Evolutionary conservation across 2,113 vertebrate genomes (phyloP).

Genomic region (Xiphias gladius): DNA sequence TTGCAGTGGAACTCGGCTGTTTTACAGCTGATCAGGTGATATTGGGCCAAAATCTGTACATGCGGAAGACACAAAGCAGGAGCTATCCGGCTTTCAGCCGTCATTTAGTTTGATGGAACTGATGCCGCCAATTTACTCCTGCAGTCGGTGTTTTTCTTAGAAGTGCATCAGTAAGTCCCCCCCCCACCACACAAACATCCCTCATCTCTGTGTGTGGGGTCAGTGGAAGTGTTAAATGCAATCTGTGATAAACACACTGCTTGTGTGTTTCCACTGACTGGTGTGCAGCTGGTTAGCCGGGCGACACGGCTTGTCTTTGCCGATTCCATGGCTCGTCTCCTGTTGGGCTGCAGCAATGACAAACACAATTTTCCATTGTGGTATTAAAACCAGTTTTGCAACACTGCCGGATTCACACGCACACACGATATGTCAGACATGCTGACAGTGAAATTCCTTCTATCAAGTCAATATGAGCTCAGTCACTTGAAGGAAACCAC

Average conservation of each 20-base stretch:
- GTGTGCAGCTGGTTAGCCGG: constrained; percentile 17
- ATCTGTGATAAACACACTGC: constrained; percentile 12
- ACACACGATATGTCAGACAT: not conserved
- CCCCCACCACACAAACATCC: not conserved
- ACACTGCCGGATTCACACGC: not conserved
- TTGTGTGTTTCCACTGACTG: not conserved
- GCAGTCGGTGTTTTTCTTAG: not conserved
- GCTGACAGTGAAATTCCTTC: not conserved
- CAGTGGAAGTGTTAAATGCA: constrained; percentile 9
- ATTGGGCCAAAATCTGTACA: constrained; percentile 5
- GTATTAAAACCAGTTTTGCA: constrained; percentile 65
- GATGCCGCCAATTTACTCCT: not conserved
- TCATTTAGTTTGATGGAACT: constrained; percentile 9
- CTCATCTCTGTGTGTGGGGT: not conserved
- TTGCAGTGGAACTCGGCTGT: not conserved
- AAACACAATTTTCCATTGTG: constrained; percentile 62
- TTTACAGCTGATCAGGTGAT: constrained; percentile 2
- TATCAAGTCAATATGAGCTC: not conserved
- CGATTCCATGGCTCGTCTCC: constrained; percentile 55
- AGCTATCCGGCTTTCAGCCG: not conserved
- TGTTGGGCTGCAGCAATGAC: constrained; percentile 33
- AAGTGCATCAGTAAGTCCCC: not conserved
- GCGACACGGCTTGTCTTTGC: constrained; percentile 42
- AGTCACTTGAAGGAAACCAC: not conserved
- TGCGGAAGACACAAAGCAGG: constrained; percentile 2